Evolutionary conservation across 23 tunicate species (phyloP), one percentile per base, ranked within the genome.

Genomic region (Aplidium turbinatum): DNA sequence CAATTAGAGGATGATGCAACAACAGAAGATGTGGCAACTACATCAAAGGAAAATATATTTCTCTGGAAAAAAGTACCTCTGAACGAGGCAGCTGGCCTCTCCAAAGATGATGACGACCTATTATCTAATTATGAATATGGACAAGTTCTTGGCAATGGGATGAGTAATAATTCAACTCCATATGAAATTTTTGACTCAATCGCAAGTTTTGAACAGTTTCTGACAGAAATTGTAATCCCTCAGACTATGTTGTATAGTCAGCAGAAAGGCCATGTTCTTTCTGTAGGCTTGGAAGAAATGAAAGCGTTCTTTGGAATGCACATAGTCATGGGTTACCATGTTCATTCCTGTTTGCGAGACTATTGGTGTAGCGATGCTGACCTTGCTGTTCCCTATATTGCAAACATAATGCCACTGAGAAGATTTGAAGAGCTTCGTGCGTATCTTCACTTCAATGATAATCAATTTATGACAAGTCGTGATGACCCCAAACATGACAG

Each of bases 361-460:
- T 60, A 60, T 31, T 60, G 67, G 67, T 60, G 38, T 16, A 27
- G 38, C 5, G 67, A 60, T 29, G 38, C 67, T 60, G 67, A 60
- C 38, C 31, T 31, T 29, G 67, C 38, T 27, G 67, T 29, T 5
- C 67, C 34, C 5, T 60, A 27, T 29, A 60, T 60, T 5, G 18
- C 67, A 7, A 60, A 60, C n/a, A 60, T 60, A 60, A 60, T 60
- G 67, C 35, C 67, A 4, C n/a, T 6, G 35, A 60, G 38, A 31
- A 11, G 67, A 27, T 60, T 60, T 60, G 67, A 60, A n/a, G 22
- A 11, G 22, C 35, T 60, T 26, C 67, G 67, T 29, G 30, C 67
- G 5, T 60, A 29, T 27, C 7, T 60, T 4, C 67, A 60, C 31
- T 60, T 60, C n/a, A 60, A 60, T 29, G 35, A 60, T n/a, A 60